Base-by-base conservation (phyloP, 2,888 invertebrate species). In the Caenorhabditis imperialis region DNA sequence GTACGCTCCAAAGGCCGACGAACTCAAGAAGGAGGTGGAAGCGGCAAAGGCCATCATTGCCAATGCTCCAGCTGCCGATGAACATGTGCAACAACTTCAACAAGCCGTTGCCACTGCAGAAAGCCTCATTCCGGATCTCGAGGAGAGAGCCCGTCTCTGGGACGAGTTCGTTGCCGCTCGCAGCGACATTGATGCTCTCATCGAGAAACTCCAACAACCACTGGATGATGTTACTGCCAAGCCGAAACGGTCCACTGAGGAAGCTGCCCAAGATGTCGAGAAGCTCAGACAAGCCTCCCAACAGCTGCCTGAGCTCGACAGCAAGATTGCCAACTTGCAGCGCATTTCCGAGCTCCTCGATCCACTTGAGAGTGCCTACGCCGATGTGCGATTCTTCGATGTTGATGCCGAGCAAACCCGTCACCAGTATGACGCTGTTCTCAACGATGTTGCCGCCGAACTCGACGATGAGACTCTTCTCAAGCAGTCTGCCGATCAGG, bases 321-420 rank as follows among this genome's bases (percentile, higher is more conserved):
- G 55, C 37, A 75, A 70, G 37, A 74, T 75, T 30, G 44, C 38
- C 44, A 63, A 71, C 38, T 73, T 84, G 70, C 79, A 82, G 69
- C 67, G 71, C 30, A 73, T 83, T 27, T 81, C 80, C 27, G 80
- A 84, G 54, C 65, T 75, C 51, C 72, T 83, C 20, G 72, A 83
- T 54, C 83, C 83, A 54, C 77, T 83, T 10, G 30, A 30, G 10
- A 30, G 30, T 48, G 81, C 81, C 12, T 81, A 75, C 65, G 81
- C 79, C 38, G 79, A 83, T 45, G 67, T 75, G 8, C 81, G 84
- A 55, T 84, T 84, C 77, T 70, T 80, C 51, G 83, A 84, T 54
- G 81, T 81, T 8, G 84, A 84, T 47, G 65, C 78, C 42, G 82
- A 84, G 47, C 79, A 84, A 54, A 74, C 75, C 47, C 74, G 77